A percentile compares a stretch with the other conserved stretches of the same genome.
phyloP scores from a whole-genome alignment of 2,113 vertebrate species.

The Herpailurus yagouaroundi region DNA sequence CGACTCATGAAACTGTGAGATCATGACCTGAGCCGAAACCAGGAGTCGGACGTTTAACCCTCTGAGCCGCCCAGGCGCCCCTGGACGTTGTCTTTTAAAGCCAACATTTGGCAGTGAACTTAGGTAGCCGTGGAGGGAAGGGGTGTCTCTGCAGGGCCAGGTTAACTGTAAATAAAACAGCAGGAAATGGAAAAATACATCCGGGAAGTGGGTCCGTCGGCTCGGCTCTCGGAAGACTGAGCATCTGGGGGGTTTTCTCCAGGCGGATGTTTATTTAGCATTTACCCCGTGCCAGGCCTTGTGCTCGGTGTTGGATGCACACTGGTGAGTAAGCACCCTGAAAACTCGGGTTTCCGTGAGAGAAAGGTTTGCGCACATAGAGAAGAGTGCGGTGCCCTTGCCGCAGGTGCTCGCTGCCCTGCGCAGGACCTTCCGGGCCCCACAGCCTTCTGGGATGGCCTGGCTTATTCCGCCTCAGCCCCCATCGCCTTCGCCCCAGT shows the following conservation, averaged over 20 bases:
- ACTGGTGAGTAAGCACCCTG: rapidly evolving
- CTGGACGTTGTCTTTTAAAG: neutral
- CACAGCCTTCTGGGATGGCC: too few relatives aligned
- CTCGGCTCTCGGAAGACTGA: neutral
- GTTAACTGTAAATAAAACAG: neutral
- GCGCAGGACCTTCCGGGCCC: neutral
- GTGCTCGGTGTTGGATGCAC: neutral
- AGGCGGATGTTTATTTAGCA: neutral
- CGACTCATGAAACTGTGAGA: too few relatives aligned
- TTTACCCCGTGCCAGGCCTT: neutral
- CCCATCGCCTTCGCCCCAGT: neutral
- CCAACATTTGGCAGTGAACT: neutral
- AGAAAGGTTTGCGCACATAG: rapidly evolving
- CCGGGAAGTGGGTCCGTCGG: neutral
- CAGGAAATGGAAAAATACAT: neutral
- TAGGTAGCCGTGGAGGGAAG: neutral
- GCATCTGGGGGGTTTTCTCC: neutral
- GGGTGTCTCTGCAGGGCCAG: neutral
- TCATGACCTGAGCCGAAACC: too few relatives aligned
- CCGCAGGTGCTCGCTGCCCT: neutral
- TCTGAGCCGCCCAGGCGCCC: too few relatives aligned
- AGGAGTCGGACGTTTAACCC: too few relatives aligned
- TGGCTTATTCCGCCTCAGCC: neutral
- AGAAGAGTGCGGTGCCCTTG: neutral
- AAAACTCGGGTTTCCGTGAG: neutral